Evolutionary conservation across 2,797 vertebrate genomes (phyloP), one percentile per base, ranked within the genome.

Genomic region (Arrhamphus sclerolepis): DNA sequence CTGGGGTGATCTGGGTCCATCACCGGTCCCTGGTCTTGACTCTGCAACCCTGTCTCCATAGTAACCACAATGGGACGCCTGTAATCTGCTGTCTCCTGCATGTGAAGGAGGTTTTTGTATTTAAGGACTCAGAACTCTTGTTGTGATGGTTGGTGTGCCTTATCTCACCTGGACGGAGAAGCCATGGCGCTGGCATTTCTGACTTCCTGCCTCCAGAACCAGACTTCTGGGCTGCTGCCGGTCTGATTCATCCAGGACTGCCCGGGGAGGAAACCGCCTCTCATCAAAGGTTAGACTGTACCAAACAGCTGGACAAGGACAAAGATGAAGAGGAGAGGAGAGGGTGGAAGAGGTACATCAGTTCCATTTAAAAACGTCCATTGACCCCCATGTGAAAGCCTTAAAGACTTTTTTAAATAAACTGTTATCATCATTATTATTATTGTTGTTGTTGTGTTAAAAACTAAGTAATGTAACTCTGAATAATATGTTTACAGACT

Each of bases 121-220:
- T 57, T 7, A 41, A 8, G 14, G 9, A 5, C 9, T 56, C 14
- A 3, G 19, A 13, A 18, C 0, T 0, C n/a, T 20, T 41, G 2
- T 20, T 17, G 4, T 50, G 10, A 22, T 7, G 8, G 6, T 31
- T 7, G 29, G 7, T 31, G 3, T 3, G 3, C 10, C 13, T 34
- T 34, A 10, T 10, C 93, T 90, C 69, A 98, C 97, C 93, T 97
- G 87, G 17, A 98, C 94, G 0, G 95, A 95, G 89, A 98, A 98
- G 65, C 48, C 80, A 1, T 95, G 84, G 6, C 43, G 87, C 22
- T 93, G 89, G 14, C 96, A 98, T 44, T 53, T 83, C 55, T 89
- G 78, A 21, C 63, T 75, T 40, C 93, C 82, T 0, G 81, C 76
- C 0, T 54, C 73, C 14, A 97, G 78, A 2, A 44, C 18, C 62